Evolutionary conservation across 2,113 vertebrate species (phyloP), one percentile per base, ranked within the genome.

Genomic region (Ancistrus triradiatus): DNA sequence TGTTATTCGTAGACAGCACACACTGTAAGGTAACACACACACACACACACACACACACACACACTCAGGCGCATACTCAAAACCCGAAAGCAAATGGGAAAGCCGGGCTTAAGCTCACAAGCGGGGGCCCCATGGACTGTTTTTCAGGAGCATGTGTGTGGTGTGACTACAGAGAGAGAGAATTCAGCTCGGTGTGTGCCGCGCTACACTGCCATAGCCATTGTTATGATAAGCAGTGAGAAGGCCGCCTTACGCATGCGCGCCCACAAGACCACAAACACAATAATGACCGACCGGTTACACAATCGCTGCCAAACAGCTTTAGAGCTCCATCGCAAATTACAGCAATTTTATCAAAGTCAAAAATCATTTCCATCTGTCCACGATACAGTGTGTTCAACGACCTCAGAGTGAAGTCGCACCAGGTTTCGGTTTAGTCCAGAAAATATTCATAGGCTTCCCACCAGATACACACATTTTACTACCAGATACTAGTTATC

Each of bases 161-260:
- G 44, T 58, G 53, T 42, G 59, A 61, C 59, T 24, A 60, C 22
- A 53, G n/a, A 61, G 49, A 38, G 40, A 38, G 19, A 25, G 18
- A 13, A 58, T 42, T 61, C 66, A 68, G 57, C 60, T 69, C 56
- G 53, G 50, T 53, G 17, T 56, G 63, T 53, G 59, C 69, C 60
- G 44, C 66, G 63, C 59, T 57, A 18, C 48, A 38, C 70, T 70
- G 63, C 55, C 59, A 15, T 51, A 64, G 71, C 59, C 57, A 73
- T 73, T 73, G 67, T 73, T 64, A 73, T 73, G 66, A 73, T 73
- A 73, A 64, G 40, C 52, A 60, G 69, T 35, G 46, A 50, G 57
- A 55, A 59, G 35, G 42, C 53, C 49, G 33, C 25, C 15, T 24
- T 59, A 56, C 24, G 48, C 59, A 64, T 60, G 49, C 59, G 57